Conservation (phyloP, 2,888 invertebrate genomes). For the Acanthacorydalis orientalis region DNA sequence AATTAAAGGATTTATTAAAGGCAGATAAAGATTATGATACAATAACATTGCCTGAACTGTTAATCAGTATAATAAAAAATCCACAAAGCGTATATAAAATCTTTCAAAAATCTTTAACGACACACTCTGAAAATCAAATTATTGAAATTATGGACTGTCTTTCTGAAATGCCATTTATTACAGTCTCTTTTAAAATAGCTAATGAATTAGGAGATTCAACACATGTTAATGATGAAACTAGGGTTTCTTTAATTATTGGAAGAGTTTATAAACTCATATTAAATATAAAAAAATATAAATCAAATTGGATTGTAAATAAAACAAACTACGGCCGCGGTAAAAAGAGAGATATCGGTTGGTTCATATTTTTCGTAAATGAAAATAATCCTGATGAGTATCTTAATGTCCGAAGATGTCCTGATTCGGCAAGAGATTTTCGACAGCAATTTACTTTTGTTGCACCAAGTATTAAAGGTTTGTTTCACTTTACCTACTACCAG, state of each 20-base stretch:
- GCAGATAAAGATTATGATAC: neutral
- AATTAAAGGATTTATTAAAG: conserved; percentile 26
- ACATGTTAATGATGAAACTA: neutral
- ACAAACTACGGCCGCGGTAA: conserved; percentile 57
- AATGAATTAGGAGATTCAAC: neutral
- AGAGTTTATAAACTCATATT: neutral
- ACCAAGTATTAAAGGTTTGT: conserved; percentile 33
- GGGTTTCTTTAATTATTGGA: neutral
- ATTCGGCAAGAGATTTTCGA: conserved; percentile 26
- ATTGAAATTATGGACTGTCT: conserved; percentile 18
- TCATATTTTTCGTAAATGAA: conserved; percentile 64
- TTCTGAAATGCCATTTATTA: conserved; percentile 19
- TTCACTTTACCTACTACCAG: neutral
- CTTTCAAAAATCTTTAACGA: conserved; percentile 12
- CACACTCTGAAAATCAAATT: conserved; percentile 14
- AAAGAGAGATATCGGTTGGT: conserved; percentile 92
- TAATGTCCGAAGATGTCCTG: conserved; percentile 54
- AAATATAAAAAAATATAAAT: conserved; percentile 2
- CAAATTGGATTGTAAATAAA: conserved; percentile 9
- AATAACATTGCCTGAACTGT: neutral
- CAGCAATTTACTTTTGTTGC: conserved; percentile 43
- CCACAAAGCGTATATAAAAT: conserved; percentile 5
- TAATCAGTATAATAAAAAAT: neutral
- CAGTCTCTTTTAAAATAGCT: conserved; percentile 13
- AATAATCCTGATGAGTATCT: conserved; percentile 59